These are phyloP conservation scores for Paraplagusia blochii DNA, from an alignment of 2,113 vertebrate species.

Conservation along the genomic window DNA sequence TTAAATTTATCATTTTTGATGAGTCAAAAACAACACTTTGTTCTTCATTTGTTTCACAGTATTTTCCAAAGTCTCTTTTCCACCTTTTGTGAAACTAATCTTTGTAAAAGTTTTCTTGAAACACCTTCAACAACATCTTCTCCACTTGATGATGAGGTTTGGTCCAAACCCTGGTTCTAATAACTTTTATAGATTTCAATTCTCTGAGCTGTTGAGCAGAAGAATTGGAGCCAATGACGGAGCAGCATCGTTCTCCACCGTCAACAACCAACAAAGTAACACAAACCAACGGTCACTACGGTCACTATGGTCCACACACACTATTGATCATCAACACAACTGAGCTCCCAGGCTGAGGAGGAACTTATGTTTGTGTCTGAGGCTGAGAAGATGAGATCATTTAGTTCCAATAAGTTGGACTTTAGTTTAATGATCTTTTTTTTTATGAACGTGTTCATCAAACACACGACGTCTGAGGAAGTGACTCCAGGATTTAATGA, in stretches of 20 bases:
- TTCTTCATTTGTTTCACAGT: too few relatives aligned
- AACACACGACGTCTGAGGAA: too few relatives aligned
- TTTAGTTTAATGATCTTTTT: neutral
- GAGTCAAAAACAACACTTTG: too few relatives aligned
- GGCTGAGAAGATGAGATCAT: neutral
- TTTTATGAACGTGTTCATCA: neutral
- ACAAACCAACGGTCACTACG: constrained; percentile 1
- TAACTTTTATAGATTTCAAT: constrained; percentile 56
- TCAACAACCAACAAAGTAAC: constrained; percentile 8
- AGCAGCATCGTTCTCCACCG: constrained; percentile 1
- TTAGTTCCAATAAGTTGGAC: constrained; percentile 4
- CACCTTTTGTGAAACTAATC: too few relatives aligned
- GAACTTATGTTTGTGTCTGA: neutral
- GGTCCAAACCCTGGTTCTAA: constrained; percentile 27
- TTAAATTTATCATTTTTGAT: too few relatives aligned
- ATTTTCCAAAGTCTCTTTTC: too few relatives aligned
- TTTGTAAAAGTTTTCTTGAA: too few relatives aligned
- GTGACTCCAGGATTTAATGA: neutral
- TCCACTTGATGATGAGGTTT: constrained; percentile 27
- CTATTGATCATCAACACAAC: constrained; percentile 4
- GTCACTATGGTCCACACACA: neutral
- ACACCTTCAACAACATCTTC: too few relatives aligned
- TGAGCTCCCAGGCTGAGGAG: constrained; percentile 1
- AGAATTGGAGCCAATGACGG: constrained; percentile 22
- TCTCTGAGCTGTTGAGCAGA: constrained; percentile 44